Base-by-base conservation (phyloP, 2,797 vertebrate genomes). In the Betta splendens region DNA sequence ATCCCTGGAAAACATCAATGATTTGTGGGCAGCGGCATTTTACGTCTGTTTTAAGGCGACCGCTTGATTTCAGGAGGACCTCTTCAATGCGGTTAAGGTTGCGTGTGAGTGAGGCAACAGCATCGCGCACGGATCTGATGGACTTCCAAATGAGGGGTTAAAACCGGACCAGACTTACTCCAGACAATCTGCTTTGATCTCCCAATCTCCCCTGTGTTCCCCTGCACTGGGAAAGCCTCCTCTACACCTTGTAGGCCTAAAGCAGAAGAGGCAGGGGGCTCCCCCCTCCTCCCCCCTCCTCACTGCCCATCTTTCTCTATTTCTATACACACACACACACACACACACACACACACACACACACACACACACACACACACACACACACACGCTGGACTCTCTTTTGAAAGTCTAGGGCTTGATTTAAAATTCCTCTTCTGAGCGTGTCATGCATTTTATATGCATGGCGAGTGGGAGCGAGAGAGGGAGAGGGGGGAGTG, bases 341-440 rank as follows among this genome's bases (percentile, higher is more conserved):
- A n/a, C n/a, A n/a, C n/a, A 54, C 44, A 28, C 60, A 47, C 58
- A 53, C 67, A 55, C 33, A 51, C 17, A 64, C 55, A 43, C 86
- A 80, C 79, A n/a, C 57, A 56, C 67, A 63, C 59, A 64, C 29
- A 60, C 53, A 57, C 48, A 72, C 28, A 53, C 75, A 60, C 57
- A 63, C 72, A 77, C 79, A 80, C 73, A 56, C 86, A 80, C 79
- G 84, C 83, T 63, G 87, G 86, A 90, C 85, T 62, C 56, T 85
- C 84, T 85, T 88, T 87, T 90, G 85, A 90, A 86, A 81, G 76
- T 88, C 71, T 75, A 62, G 58, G 64, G 72, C 75, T 70, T 89
- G 80, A 91, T 92, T 90, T 90, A 89, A 89, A 89, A 91, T 91
- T 89, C 86, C 81, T 86, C 89, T 86, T 90, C 83, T 69, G 84